These are phyloP conservation scores for Vanessa cardui DNA, from an alignment of 2,888 invertebrate species.

Conservation along the genomic window DNA sequence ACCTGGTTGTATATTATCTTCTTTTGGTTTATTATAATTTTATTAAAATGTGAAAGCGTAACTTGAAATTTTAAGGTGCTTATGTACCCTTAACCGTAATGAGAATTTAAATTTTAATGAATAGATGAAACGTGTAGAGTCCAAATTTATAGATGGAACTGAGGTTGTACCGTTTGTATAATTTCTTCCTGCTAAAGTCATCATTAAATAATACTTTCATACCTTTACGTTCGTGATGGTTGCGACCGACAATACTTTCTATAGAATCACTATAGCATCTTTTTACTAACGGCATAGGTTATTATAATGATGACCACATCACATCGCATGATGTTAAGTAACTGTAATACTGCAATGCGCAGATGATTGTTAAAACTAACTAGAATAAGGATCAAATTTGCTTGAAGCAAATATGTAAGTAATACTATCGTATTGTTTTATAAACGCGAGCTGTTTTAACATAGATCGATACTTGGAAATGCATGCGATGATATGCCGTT, in stretches of 20 bases:
- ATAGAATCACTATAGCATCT: neutral
- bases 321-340: slow-evolving; percentile 10
- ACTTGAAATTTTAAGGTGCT: neutral
- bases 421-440: slow-evolving; percentile 35
- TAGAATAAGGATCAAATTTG: slow-evolving; percentile 24
- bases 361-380: slow-evolving; percentile 8
- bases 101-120: too few relatives aligned
- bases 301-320: slow-evolving; percentile 29
- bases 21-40: too few relatives aligned
- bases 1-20: neutral
- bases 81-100: neutral
- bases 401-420: slow-evolving; percentile 28
- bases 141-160: too few relatives aligned
- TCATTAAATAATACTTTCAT: neutral
- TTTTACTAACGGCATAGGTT: slow-evolving; percentile 32
- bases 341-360: slow-evolving; percentile 20
- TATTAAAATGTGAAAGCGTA: neutral
- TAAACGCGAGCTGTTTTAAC: slow-evolving; percentile 28
- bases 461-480: slow-evolving; percentile 32
- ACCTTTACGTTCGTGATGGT: neutral
- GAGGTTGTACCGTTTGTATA: too few relatives aligned
- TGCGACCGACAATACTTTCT: slow-evolving; percentile 7
- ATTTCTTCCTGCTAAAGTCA: too few relatives aligned
- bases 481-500: slow-evolving; percentile 20
- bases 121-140: too few relatives aligned